Conservation (phyloP, 2,113 vertebrate genomes). For the Pungitius pungitius region DNA sequence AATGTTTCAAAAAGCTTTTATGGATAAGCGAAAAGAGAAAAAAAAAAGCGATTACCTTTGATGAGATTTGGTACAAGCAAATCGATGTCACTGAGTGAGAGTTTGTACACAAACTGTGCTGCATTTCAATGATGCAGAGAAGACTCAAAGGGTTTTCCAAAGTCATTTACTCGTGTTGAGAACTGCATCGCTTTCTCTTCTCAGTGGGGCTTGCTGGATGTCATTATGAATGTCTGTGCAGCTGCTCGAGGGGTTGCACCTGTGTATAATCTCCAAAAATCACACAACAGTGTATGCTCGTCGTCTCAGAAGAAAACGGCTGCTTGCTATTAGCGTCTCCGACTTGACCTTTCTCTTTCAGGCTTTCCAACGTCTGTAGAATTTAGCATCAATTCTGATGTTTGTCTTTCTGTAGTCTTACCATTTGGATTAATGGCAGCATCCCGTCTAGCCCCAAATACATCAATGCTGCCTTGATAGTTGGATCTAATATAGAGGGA, state of each 20-base stretch:
- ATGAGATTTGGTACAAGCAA: slow-evolving; percentile 30
- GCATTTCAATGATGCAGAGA: slow-evolving; percentile 31
- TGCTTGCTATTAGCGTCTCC: slow-evolving; percentile 17
- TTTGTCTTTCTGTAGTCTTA: not conserved
- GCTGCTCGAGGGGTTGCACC: not conserved
- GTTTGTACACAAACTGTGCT: slow-evolving; percentile 5
- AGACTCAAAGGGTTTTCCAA: slow-evolving; percentile 24
- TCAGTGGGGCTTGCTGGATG: not conserved
- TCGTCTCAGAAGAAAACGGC: slow-evolving; percentile 6
- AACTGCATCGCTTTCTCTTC: not conserved
- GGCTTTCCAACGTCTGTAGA: not conserved
- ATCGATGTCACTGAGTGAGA: slow-evolving; percentile 13
- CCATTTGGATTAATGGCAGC: not conserved
- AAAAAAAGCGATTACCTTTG: not conserved
- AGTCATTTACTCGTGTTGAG: slow-evolving; percentile 32
- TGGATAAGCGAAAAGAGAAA: not conserved
- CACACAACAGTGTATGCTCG: not conserved
- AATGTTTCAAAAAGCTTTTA: slow-evolving; percentile 42
- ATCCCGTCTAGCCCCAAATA: slow-evolving; percentile 12
- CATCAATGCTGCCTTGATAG: slow-evolving; percentile 1
- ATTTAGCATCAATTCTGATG: not conserved
- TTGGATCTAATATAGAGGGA: not conserved
- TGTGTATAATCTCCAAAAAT: slow-evolving; percentile 1
- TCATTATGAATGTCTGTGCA: not conserved
- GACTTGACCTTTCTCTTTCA: not conserved